phyloP scores from a whole-genome alignment of 2,113 vertebrate species.

The Myiozetetes cayanensis region DNA sequence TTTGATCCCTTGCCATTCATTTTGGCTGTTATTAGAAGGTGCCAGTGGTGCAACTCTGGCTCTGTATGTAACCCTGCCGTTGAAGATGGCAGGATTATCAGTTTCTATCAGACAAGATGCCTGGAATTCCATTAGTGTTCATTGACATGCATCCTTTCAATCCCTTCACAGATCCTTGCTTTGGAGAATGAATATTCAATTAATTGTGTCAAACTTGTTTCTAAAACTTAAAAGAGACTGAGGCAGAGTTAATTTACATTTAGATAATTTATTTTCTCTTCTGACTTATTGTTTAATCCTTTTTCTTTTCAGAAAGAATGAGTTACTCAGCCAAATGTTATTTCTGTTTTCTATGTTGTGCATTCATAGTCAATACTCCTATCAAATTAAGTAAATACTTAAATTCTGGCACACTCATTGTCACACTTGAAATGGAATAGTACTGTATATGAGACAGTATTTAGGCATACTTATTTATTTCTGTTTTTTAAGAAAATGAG shows the following conservation, averaged over 20 bases:
- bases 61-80: not conserved
- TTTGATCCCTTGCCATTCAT: not conserved
- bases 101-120: not conserved
- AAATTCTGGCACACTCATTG: not conserved
- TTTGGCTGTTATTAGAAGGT: not conserved
- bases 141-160: not conserved
- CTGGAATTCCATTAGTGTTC: not conserved
- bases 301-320: not conserved
- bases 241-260: not conserved
- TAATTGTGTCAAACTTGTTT: not conserved
- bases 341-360: not conserved
- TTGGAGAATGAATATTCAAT: not conserved
- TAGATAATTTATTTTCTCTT: not conserved
- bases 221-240: not conserved
- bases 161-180: not conserved
- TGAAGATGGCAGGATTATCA: not conserved
- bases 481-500: not conserved
- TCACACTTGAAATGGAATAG: not conserved
- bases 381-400: not conserved
- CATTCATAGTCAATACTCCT: not conserved
- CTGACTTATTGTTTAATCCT: not conserved
- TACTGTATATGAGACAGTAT: not conserved
- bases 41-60: not conserved
- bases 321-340: not conserved
- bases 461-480: not conserved